phyloP scores from a whole-genome alignment of 2,888 invertebrate genomes.

The Nemotelus nigrinus region DNA sequence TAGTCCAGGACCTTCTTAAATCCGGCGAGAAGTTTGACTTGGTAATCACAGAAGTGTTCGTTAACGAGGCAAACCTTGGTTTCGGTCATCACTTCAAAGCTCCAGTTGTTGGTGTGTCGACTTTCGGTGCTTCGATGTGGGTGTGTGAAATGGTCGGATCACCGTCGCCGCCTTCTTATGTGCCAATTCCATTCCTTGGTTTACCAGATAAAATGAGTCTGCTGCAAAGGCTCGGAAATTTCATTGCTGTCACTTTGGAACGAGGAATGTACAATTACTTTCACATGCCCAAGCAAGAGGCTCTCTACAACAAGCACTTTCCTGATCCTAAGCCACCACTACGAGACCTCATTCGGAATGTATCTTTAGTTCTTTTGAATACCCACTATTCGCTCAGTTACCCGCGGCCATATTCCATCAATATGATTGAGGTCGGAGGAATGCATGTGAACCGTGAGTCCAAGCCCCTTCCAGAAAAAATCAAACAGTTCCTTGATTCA shows the following conservation, averaged over 20 bases:
- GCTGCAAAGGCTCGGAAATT: conserved; percentile 59
- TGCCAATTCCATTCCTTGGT: conserved; percentile 57
- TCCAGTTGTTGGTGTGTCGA: conserved; percentile 54
- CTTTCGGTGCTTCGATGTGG: conserved; percentile 54
- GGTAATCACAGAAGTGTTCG: conserved; percentile 55
- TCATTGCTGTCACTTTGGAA: conserved; percentile 56
- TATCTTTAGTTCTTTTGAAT: conserved; percentile 60
- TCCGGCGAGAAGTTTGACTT: conserved; percentile 55
- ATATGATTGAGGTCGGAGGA: conserved; percentile 64
- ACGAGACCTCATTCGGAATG: conserved; percentile 56
- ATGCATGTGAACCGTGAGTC: conserved; percentile 61
- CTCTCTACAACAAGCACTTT: conserved; percentile 58
- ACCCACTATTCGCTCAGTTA: conserved; percentile 60
- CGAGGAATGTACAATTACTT: conserved; percentile 54
- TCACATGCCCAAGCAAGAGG: conserved; percentile 59
- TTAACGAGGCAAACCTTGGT: conserved; percentile 56
- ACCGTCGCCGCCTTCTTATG: conserved; percentile 61
- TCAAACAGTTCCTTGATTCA: conserved; percentile 62
- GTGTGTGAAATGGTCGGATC: conserved; percentile 53
- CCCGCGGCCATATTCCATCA: conserved; percentile 62
- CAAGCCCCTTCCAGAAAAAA: conserved; percentile 59
- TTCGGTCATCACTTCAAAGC: conserved; percentile 56
- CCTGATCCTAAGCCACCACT: conserved; percentile 56
- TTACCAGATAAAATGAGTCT: conserved; percentile 62
- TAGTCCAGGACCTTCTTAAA: conserved; percentile 42